Conservation (phyloP, 1,140 invertebrate species). For the Grapholita molesta region DNA sequence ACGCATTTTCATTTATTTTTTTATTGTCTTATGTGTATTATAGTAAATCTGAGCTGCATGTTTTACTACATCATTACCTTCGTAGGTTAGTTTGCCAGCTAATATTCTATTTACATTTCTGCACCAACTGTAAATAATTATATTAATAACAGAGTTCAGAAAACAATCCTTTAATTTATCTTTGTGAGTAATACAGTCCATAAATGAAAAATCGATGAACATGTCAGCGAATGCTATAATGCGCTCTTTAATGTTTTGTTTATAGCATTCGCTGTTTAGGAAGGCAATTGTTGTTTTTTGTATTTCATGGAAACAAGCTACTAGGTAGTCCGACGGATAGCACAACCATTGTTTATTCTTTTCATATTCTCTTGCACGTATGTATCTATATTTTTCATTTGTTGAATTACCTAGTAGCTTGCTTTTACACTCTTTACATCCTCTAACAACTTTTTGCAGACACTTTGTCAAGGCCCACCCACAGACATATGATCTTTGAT, state of each 20-base stretch:
- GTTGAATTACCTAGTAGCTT: background rate
- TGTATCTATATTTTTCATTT: conserved; percentile 23
- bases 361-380: conserved; percentile 23
- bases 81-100: conserved; percentile 24
- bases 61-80: conserved; percentile 23
- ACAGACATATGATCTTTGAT: conserved; percentile 22
- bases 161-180: conserved; percentile 25
- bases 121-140: conserved; percentile 33
- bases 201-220: conserved; percentile 21
- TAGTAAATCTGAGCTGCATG: conserved; percentile 21
- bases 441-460: conserved; percentile 27
- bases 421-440: conserved; percentile 20
- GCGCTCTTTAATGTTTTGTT: conserved; percentile 14
- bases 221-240: conserved; percentile 19
- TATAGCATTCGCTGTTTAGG: conserved; percentile 21
- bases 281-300: conserved; percentile 20
- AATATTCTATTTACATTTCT: conserved; percentile 26
- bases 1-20: too few species aligned
- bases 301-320: conserved; percentile 24
- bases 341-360: conserved; percentile 31
- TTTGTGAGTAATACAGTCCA: conserved; percentile 23
- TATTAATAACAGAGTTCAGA: conserved; percentile 20
- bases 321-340: conserved; percentile 20
- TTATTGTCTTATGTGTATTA: background rate
- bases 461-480: conserved; percentile 17